Evolutionary conservation across 2,888 invertebrate genomes (phyloP), one percentile per base, ranked within the genome.

Genomic region (Pogonocherus hispidulus): DNA sequence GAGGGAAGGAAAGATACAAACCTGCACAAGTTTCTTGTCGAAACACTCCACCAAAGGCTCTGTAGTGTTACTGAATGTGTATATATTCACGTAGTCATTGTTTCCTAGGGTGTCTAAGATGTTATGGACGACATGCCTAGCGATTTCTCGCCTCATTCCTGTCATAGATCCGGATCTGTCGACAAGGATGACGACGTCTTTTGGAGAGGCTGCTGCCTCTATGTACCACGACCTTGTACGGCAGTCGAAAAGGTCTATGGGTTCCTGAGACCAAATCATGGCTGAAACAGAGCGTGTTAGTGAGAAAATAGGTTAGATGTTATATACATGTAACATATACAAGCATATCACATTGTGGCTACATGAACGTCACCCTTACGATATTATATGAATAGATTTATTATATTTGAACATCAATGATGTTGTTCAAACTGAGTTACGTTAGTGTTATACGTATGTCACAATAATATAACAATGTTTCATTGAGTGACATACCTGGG

Each of bases 51-150:
- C 96, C 47, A 95, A 90, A 81, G 92, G 91, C 76, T 93, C 92
- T 0, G 93, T 93, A 49, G 90, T 90, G 79, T 93, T 91, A 76
- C 94, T 93, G 88, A 98, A 99, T 82, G 94, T 94, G 87, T 95
- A 93, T 75, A 99, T 95, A 84, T 98, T 98, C 78, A 99, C 98
- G 87, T 95, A 99, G 86, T 99, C 99, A 86, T 99, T 97, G 85
- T 98, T 97, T 56, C 96, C 97, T 44, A 99, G 91, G 0, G 99
- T 99, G 80, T 98, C 97, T 75, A 99, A 88, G 75, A 99, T 97
- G 79, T 93, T 94, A 70, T 92, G 92, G 69, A 94, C 94, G 46
- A 94, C 94, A 83, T 94, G 94, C 84, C 92, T 90, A 62, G 98
- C 98, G 77, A 99, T 97, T 86, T 97, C 96, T 80, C 94, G 91